Percentiles rank a stretch among this genome's conserved stretches.
These are phyloP conservation scores for Amazona guildingii DNA, from an alignment of 2,113 vertebrate genomes.

Conservation along the genomic window DNA sequence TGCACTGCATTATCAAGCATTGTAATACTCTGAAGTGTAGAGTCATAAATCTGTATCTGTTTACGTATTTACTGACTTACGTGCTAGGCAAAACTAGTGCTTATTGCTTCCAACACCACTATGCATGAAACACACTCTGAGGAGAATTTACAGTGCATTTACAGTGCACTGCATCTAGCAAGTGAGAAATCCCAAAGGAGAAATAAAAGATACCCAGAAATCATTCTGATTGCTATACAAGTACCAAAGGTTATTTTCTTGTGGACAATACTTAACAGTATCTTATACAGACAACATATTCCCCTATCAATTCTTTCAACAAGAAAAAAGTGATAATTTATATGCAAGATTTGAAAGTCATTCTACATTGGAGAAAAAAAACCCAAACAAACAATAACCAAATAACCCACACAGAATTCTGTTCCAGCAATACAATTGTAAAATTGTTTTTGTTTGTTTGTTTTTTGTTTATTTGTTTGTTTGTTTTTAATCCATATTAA, in stretches of 20 bases:
- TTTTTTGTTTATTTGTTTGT: too few species aligned
- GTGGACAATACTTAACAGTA: neutral
- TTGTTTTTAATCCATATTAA: neutral
- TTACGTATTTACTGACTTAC: neutral
- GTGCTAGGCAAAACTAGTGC: neutral
- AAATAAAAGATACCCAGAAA: neutral
- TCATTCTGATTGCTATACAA: neutral
- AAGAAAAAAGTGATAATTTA: neutral
- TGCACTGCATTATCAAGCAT: neutral
- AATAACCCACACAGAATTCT: neutral
- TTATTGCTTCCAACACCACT: neutral
- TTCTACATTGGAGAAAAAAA: neutral
- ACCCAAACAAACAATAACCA: neutral
- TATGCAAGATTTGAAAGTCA: neutral
- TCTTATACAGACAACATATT: neutral
- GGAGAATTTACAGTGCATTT: neutral
- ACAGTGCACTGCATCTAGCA: neutral
- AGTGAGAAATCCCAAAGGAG: neutral
- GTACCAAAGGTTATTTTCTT: neutral
- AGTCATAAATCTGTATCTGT: constrained; percentile 18
- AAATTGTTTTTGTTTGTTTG: neutral
- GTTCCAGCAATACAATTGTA: neutral
- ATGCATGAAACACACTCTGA: neutral
- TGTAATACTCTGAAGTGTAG: neutral
- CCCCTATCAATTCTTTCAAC: neutral